A percentile compares a stretch with the other conserved stretches of the same genome.
Evolutionary conservation across 2,888 invertebrate species (phyloP).

Genomic region (Plagodis pulveraria): DNA sequence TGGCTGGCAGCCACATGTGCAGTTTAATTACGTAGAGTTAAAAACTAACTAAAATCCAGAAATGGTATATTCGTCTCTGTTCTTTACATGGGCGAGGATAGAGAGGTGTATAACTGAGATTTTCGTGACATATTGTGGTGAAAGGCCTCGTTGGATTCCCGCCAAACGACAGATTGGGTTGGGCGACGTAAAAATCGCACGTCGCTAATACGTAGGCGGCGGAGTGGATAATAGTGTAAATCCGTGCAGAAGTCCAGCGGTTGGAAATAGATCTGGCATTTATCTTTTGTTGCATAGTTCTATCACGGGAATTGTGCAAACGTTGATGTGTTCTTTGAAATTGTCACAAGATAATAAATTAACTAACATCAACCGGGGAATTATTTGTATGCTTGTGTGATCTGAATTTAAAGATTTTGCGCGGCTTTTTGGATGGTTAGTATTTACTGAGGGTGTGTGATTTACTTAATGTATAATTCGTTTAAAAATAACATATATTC

Average conservation of each 20-base stretch:
- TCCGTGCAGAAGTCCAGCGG: slow-evolving; percentile 26
- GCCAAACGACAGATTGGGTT: slow-evolving; percentile 31
- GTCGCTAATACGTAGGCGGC: slow-evolving; percentile 28
- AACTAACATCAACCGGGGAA: too few species aligned
- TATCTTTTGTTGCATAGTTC: slow-evolving; percentile 20
- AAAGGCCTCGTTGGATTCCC: slow-evolving; percentile 31
- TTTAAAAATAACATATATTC: too few species aligned
- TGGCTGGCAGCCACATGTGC: slow-evolving; percentile 19
- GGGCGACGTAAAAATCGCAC: slow-evolving; percentile 27
- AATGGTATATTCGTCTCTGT: slow-evolving; percentile 25
- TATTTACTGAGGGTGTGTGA: too few species aligned
- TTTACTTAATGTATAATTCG: too few species aligned
- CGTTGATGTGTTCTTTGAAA: slow-evolving; percentile 15
- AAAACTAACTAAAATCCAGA: slow-evolving; percentile 20
- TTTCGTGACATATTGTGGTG: slow-evolving; percentile 32
- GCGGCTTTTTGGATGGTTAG: too few species aligned
- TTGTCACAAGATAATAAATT: slow-evolving; percentile 12
- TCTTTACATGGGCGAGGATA: slow-evolving; percentile 18
- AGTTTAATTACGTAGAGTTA: slow-evolving; percentile 18
- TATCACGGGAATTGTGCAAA: slow-evolving; percentile 14
- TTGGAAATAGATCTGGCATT: slow-evolving; percentile 29
- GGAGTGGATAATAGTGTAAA: slow-evolving; percentile 35
- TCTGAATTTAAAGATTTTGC: too few species aligned
- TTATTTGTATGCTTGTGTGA: too few species aligned
- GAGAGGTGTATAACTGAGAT: slow-evolving; percentile 23